Base-by-base conservation (phyloP, 2,888 invertebrate genomes). In the Micoletzkya japonica region DNA sequence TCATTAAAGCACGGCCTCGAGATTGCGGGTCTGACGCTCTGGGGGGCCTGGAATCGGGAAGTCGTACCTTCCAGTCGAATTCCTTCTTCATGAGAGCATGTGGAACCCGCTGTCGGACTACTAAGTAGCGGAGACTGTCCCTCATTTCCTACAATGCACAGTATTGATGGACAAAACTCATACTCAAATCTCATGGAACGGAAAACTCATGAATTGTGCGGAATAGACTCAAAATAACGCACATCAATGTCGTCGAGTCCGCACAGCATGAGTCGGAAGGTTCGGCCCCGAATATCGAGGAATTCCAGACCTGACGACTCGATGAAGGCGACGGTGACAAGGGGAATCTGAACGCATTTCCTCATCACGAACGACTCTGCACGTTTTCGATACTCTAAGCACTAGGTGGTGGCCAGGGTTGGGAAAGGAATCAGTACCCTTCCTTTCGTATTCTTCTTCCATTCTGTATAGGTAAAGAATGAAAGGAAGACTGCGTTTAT, bases 91-190 rank as follows among this genome's bases (percentile, higher is more conserved):
- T 69, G 36, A 82, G 69, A 24, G 79, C 74, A 72, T 82, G 81
- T 24, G 82, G 81, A 36, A 82, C 77, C 52, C 82, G 73, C 72
- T 81, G 81, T 69, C 82, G 76, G 34, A 82, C 72, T 10, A 82
- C 75, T 34, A 82, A 73, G 73, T 81, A 80, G 60, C 81, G 74
- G 14, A 82, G 73, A 73, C 80, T 77, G 71, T 82, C 82, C 4
- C 80, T 76, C 60, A 78, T 78, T 54, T 77, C 73, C 79, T 79
- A 64, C 4, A 37, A 64, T 30, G 4, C 6, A 30, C 17, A 57
- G 32, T 4, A 28, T 30, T 17, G 52, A 52, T 52, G 20, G 24
- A n/a, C 17, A 39, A 39, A 10, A 39, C 7, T 39, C 17, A 17
- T 52, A 24, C 52, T 52, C 6, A 52, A 52, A n/a, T 14, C 28